Conservation (phyloP, 2,888 invertebrate genomes). For the Eucriotettix oculatus region DNA sequence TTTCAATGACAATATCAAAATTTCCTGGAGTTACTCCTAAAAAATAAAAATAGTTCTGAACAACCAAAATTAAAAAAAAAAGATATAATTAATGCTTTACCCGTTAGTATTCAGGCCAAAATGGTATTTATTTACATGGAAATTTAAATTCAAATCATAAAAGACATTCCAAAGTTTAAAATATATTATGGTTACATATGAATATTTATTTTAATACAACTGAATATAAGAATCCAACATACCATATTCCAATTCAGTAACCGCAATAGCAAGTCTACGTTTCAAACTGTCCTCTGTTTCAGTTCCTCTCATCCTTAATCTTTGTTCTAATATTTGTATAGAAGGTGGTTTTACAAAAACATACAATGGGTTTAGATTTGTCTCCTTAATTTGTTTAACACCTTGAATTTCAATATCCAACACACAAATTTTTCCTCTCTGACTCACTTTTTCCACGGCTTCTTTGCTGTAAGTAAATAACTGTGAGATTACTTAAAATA, state of each 20-base stretch:
- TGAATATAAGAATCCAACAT: conserved; percentile 14
- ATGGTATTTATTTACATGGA: too few relatives aligned
- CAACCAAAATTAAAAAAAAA: too few relatives aligned
- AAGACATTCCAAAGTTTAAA: neutral
- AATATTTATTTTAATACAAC: neutral
- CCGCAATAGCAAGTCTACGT: conserved; percentile 60
- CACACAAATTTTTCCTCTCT: conserved; percentile 73
- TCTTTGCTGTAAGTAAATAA: conserved; percentile 43
- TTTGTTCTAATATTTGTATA: conserved; percentile 53
- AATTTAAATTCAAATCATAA: neutral
- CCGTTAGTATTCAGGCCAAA: too few relatives aligned
- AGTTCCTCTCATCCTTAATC: conserved; percentile 63
- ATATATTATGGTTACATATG: neutral
- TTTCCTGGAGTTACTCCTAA: conserved; percentile 47
- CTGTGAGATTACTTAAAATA: too few relatives aligned
- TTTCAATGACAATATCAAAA: conserved; percentile 68
- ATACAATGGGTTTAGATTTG: conserved; percentile 64
- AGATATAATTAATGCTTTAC: too few relatives aligned
- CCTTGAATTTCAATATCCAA: conserved; percentile 93
- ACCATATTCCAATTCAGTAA: conserved; percentile 73
- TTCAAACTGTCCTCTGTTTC: conserved; percentile 77
- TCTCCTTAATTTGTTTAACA: conserved; percentile 71
- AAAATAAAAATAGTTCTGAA: conserved; percentile 12
- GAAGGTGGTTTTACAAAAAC: conserved; percentile 91
- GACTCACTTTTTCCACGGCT: conserved; percentile 66